Percentiles rank a stretch among this genome's conserved stretches.
Conservation (phyloP, 2,797 vertebrate genomes). For the Leontocebus nigricollis region DNA sequence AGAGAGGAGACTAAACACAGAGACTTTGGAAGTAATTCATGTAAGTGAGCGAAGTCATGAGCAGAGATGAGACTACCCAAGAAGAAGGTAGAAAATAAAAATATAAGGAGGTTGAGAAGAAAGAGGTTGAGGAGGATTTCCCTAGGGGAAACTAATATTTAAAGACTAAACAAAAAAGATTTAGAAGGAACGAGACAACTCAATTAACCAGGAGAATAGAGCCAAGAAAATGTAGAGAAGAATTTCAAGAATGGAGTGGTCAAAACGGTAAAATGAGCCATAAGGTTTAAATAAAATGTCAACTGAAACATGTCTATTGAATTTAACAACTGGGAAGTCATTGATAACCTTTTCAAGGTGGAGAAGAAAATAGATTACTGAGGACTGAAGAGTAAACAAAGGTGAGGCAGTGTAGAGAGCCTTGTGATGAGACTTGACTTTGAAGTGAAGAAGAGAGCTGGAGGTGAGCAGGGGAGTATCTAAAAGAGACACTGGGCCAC, state of each 20-base stretch:
- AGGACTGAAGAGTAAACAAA: background rate
- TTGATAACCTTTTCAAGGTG: slow-evolving; percentile 3
- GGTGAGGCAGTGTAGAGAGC: too few species aligned
- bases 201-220: background rate
- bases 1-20: background rate
- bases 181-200: background rate
- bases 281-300: slow-evolving; percentile 46
- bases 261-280: slow-evolving; percentile 31
- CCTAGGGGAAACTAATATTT: background rate
- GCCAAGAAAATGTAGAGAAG: slow-evolving; percentile 10
- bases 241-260: background rate
- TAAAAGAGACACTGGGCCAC: background rate
- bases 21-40: background rate
- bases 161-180: background rate
- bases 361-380: background rate
- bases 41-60: background rate
- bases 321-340: slow-evolving; percentile 16
- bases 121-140: background rate
- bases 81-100: background rate
- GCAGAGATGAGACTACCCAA: background rate
- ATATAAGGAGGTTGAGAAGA: background rate
- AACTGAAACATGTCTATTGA: background rate
- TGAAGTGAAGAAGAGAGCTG: background rate
- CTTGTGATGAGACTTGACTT: background rate
- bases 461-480: too few species aligned